phyloP scores from a whole-genome alignment of 1,140 invertebrate genomes.

The Drosophila takahashii region DNA sequence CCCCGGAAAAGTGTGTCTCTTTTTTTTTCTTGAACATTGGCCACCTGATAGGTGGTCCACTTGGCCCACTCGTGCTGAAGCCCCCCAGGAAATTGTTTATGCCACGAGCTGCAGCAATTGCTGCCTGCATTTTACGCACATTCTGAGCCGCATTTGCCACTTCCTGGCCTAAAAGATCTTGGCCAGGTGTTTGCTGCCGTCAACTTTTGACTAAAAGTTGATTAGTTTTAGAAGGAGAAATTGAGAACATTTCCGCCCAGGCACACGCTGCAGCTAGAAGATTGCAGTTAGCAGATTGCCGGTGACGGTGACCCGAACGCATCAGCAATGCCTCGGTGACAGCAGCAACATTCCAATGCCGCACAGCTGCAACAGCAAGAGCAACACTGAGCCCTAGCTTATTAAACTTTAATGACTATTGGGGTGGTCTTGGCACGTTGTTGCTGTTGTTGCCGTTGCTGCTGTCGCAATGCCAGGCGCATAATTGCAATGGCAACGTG shows the following conservation, averaged over 20 bases:
- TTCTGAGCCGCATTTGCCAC: conserved; percentile 42
- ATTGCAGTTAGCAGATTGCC: neutral
- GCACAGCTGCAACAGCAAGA: conserved; percentile 13
- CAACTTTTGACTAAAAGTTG: conserved; percentile 53
- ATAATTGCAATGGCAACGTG: conserved; percentile 78
- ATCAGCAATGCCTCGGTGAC: conserved; percentile 38
- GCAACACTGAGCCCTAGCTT: conserved; percentile 58
- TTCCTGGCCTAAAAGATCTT: conserved; percentile 29
- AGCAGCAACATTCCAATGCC: conserved; percentile 47
- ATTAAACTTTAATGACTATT: conserved; percentile 71
- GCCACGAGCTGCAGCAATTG: conserved; percentile 60
- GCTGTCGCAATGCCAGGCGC: conserved; percentile 54
- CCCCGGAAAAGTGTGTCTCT: no score
- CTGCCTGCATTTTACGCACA: conserved; percentile 49
- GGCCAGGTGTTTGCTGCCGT: conserved; percentile 48
- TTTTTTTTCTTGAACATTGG: no score
- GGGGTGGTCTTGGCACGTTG: conserved; percentile 69
- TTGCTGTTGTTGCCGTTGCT: conserved; percentile 45
- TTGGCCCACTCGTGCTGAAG: conserved; percentile 61
- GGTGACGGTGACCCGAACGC: conserved; percentile 1
- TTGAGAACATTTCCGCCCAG: conserved; percentile 41
- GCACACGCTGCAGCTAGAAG: neutral
- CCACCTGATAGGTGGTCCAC: conserved; percentile 21
- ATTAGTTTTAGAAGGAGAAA: conserved; percentile 38
- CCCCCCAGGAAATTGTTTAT: conserved; percentile 75